These are phyloP conservation scores for Etheostoma nigrum DNA, from an alignment of 2,797 vertebrate genomes.

Conservation along the genomic window DNA sequence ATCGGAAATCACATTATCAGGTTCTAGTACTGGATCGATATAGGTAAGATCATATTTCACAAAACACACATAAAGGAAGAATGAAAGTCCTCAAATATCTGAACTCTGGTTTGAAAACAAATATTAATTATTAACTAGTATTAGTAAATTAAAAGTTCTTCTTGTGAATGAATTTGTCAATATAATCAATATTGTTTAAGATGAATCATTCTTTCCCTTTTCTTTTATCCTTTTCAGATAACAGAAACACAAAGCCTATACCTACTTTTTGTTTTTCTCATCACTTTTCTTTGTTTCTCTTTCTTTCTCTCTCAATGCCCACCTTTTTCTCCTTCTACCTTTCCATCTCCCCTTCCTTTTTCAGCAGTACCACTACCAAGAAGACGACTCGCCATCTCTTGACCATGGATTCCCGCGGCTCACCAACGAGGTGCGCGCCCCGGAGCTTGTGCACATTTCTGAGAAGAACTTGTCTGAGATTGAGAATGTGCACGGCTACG, in stretches of 20 bases:
- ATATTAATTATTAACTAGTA: not conserved
- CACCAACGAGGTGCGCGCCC: slow-evolving; percentile 91
- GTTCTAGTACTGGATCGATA: not conserved
- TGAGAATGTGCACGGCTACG: slow-evolving; percentile 97
- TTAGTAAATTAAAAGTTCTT: no score
- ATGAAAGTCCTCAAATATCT: not conserved
- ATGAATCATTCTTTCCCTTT: not conserved
- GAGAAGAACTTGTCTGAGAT: slow-evolving; percentile 98
- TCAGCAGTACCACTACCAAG: slow-evolving; percentile 95
- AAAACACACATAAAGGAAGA: not conserved
- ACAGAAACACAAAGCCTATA: not conserved
- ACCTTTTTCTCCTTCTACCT: not conserved
- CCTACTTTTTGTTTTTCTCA: not conserved
- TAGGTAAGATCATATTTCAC: not conserved
- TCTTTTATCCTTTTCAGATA: not conserved
- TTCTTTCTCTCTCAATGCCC: not conserved
- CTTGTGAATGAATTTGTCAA: not conserved
- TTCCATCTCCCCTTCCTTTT: not conserved
- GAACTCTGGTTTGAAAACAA: not conserved
- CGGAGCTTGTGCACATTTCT: slow-evolving; percentile 95
- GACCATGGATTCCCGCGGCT: slow-evolving; percentile 94
- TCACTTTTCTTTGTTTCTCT: not conserved
- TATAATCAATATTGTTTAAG: not conserved
- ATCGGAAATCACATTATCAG: not conserved
- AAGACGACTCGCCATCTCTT: slow-evolving; percentile 90